Evolutionary conservation across 35 echinoderm and acorn worm species (phyloP).

Genomic region (Diadema setosum): DNA sequence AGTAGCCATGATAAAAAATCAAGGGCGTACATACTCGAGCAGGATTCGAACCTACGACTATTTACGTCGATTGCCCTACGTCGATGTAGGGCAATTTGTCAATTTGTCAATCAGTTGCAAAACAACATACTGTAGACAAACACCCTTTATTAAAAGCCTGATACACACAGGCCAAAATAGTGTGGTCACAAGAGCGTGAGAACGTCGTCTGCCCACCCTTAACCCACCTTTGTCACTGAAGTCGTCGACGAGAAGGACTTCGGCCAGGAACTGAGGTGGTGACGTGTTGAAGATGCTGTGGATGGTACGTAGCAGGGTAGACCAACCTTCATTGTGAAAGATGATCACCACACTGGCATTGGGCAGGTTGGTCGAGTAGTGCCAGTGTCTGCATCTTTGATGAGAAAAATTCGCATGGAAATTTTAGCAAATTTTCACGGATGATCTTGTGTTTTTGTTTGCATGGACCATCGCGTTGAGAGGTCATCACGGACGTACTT

Average conservation of each 20-base stretch:
- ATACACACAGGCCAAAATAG: neutral
- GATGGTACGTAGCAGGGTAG: conserved; percentile 67
- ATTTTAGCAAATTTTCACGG: neutral
- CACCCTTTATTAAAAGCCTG: neutral
- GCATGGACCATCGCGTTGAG: neutral
- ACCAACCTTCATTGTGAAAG: conserved; percentile 83
- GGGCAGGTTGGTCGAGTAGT: conserved; percentile 66
- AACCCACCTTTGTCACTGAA: conserved; percentile 75
- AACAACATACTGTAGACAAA: neutral
- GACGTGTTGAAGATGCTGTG: conserved; percentile 84
- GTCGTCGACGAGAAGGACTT: conserved; percentile 82
- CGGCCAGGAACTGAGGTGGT: conserved; percentile 70
- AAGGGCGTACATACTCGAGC: no score
- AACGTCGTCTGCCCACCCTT: neutral
- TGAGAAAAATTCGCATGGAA: neutral
- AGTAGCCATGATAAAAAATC: no score
- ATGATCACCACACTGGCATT: conserved; percentile 69
- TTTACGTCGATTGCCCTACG: neutral
- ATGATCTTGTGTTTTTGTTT: neutral
- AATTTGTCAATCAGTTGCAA: neutral
- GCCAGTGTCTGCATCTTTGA: conserved; percentile 62
- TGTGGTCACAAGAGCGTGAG: neutral
- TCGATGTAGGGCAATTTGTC: neutral
- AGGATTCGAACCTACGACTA: neutral
- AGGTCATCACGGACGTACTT: neutral